Evolutionary conservation across 2,888 invertebrate genomes (phyloP).

Genomic region (Quadriops clusia): DNA sequence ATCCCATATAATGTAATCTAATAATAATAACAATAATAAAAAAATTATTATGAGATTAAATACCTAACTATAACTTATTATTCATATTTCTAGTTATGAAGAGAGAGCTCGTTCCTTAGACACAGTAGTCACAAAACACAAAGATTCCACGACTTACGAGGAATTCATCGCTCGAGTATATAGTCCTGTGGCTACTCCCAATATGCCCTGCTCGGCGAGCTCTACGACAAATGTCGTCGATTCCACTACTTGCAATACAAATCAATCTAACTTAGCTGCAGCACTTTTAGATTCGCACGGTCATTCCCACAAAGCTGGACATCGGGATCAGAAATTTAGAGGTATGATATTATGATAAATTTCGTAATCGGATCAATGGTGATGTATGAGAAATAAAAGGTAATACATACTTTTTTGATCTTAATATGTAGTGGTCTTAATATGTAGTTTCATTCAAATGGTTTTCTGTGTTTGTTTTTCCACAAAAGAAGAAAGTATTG

Average conservation of each 20-base stretch:
- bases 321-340: slow-evolving; percentile 29
- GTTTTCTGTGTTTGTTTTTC: too few relatives aligned
- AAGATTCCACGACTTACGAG: slow-evolving; percentile 82
- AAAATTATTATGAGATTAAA: background rate
- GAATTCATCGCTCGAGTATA: slow-evolving; percentile 67
- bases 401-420: slow-evolving; percentile 6
- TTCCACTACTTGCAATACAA: slow-evolving; percentile 28
- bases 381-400: background rate
- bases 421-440: too few relatives aligned
- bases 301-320: slow-evolving; percentile 28
- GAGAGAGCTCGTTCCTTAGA: slow-evolving; percentile 79
- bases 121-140: slow-evolving; percentile 74
- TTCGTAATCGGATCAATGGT: too few relatives aligned
- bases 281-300: slow-evolving; percentile 44
- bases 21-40: background rate
- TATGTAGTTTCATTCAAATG: too few relatives aligned
- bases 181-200: slow-evolving; percentile 49
- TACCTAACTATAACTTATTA: slow-evolving; percentile 2
- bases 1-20: slow-evolving; percentile 1
- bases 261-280: slow-evolving; percentile 45
- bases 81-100: slow-evolving; percentile 57
- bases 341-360: too few relatives aligned
- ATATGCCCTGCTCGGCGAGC: slow-evolving; percentile 33
- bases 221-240: slow-evolving; percentile 22
- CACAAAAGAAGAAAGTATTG: too few relatives aligned